Evolutionary conservation across 2,113 vertebrate genomes (phyloP).

Genomic region (Micronycteris hirsuta): DNA sequence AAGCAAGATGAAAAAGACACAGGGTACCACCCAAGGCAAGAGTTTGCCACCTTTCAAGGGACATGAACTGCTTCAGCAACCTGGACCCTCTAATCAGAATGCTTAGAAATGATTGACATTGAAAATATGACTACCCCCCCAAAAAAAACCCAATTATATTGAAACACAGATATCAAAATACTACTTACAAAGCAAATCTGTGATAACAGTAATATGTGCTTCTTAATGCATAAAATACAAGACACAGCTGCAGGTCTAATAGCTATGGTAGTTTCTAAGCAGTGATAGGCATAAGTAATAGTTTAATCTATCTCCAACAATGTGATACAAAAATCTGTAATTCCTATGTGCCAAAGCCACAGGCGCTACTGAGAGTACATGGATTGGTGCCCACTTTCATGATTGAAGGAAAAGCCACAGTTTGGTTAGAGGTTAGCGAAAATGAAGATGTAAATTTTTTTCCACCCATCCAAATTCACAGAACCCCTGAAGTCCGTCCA

Average conservation of each 20-base stretch:
- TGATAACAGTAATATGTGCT: not conserved
- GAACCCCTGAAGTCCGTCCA: not conserved
- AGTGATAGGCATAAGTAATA: not conserved
- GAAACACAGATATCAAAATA: conserved; percentile 5
- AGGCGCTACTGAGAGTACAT: not conserved
- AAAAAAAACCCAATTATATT: conserved; percentile 1
- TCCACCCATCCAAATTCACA: not conserved
- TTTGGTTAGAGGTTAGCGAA: not conserved
- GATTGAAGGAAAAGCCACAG: not conserved
- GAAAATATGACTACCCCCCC: not conserved
- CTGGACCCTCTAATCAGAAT: not conserved
- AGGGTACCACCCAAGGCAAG: not conserved
- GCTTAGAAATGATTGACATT: not conserved
- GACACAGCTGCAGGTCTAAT: not conserved
- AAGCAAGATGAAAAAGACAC: not conserved
- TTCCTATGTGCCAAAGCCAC: not conserved
- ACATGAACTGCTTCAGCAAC: not conserved
- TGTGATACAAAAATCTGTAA: not conserved
- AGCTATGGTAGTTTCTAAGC: not conserved
- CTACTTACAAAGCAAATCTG: not conserved
- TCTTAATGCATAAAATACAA: not conserved
- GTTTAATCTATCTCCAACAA: not conserved
- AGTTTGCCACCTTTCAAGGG: not conserved
- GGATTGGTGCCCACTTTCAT: not conserved
- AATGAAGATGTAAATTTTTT: not conserved